These are phyloP conservation scores for Sylvietta virens DNA, from an alignment of 2,113 vertebrate genomes.

Conservation along the genomic window DNA sequence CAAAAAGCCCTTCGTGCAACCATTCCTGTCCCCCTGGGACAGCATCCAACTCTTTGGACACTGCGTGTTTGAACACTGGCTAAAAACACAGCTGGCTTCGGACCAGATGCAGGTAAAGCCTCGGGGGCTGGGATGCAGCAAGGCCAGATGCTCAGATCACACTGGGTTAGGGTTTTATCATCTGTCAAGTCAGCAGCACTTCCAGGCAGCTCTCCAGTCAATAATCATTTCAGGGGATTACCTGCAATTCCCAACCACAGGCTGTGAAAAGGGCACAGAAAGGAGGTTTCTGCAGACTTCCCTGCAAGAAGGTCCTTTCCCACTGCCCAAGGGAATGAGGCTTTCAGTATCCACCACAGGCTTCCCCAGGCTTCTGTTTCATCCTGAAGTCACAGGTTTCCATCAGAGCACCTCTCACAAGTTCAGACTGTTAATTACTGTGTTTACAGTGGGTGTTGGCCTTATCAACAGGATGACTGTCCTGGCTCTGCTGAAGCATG, in stretches of 20 bases:
- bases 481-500: neutral
- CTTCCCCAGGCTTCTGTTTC: neutral
- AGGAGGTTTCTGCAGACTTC: neutral
- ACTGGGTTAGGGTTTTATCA: neutral
- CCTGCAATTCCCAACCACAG: neutral
- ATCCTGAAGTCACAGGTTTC: neutral
- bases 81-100: neutral
- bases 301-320: neutral
- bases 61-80: neutral
- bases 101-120: neutral
- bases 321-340: neutral
- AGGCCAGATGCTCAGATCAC: neutral
- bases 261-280: neutral
- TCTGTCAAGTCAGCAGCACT: neutral
- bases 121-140: neutral
- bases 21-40: neutral
- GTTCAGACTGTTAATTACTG: neutral
- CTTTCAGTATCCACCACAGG: neutral
- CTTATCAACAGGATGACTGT: constrained; percentile 2
- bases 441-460: neutral
- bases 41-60: neutral
- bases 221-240: neutral
- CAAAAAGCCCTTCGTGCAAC: neutral
- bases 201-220: neutral
- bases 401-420: neutral